phyloP scores from a whole-genome alignment of 2,797 vertebrate genomes.

The Anomalospiza imberbis region DNA sequence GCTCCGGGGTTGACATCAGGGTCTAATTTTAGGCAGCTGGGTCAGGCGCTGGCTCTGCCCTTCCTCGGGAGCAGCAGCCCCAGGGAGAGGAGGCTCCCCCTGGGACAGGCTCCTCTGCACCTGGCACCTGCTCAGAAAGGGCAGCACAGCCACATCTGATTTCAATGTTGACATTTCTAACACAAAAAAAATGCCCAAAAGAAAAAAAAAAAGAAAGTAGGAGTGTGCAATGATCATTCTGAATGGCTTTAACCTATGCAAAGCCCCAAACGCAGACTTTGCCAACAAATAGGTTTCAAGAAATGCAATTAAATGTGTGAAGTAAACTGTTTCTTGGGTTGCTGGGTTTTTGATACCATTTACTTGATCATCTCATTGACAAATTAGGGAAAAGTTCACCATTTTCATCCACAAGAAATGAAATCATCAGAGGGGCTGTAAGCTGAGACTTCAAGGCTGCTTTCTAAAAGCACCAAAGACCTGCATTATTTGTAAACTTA shows the following conservation, averaged over 20 bases:
- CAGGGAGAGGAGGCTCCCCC: background rate
- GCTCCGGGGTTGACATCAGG: background rate
- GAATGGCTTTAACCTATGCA: background rate
- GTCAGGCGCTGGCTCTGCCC: background rate
- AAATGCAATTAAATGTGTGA: background rate
- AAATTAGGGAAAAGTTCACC: background rate
- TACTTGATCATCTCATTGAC: background rate
- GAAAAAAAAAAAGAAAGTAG: background rate
- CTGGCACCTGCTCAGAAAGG: background rate
- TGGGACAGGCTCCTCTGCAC: background rate
- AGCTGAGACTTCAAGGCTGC: background rate
- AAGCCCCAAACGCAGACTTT: background rate
- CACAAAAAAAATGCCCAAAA: background rate
- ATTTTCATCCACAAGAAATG: background rate
- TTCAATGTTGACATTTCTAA: background rate
- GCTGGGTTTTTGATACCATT: background rate
- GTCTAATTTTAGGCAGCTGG: slow-evolving; percentile 47
- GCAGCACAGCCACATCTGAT: fast-evolving
- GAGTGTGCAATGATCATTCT: background rate
- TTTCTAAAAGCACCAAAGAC: background rate
- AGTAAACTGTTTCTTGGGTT: background rate
- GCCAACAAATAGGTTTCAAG: background rate
- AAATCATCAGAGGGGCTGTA: background rate
- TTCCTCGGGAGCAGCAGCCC: background rate
- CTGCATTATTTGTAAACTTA: slow-evolving; percentile 13